phyloP scores from a whole-genome alignment of 2,888 invertebrate genomes.

The Hypolimnas misippus region DNA sequence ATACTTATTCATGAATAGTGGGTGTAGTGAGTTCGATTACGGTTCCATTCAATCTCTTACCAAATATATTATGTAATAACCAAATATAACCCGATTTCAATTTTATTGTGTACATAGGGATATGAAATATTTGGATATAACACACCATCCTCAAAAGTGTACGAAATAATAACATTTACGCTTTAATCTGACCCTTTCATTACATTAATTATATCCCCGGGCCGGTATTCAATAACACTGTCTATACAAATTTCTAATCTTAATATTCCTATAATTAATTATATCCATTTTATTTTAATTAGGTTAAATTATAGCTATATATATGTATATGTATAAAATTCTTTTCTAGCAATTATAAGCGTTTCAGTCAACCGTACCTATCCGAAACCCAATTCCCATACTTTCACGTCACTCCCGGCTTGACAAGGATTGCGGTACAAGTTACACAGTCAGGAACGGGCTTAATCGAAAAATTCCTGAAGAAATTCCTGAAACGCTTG shows the following conservation, averaged over 20 bases:
- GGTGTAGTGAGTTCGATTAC: too few relatives aligned
- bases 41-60: too few relatives aligned
- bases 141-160: neutral
- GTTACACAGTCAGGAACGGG: slow-evolving; percentile 24
- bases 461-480: slow-evolving; percentile 33
- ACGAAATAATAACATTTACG: neutral
- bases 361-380: neutral
- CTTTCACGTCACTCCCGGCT: neutral
- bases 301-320: neutral
- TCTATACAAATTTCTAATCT: neutral
- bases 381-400: neutral
- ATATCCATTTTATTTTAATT: neutral
- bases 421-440: slow-evolving; percentile 24
- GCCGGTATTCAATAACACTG: neutral
- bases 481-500: slow-evolving; percentile 20
- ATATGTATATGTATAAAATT: neutral
- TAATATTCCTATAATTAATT: neutral
- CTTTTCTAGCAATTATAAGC: neutral
- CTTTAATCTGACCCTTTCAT: neutral
- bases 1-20: too few relatives aligned
- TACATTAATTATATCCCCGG: neutral
- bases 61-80: too few relatives aligned
- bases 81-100: too few relatives aligned
- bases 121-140: neutral
- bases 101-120: too few relatives aligned